Conservation (phyloP, 2,113 vertebrate species). For the Leuciscus idus region DNA sequence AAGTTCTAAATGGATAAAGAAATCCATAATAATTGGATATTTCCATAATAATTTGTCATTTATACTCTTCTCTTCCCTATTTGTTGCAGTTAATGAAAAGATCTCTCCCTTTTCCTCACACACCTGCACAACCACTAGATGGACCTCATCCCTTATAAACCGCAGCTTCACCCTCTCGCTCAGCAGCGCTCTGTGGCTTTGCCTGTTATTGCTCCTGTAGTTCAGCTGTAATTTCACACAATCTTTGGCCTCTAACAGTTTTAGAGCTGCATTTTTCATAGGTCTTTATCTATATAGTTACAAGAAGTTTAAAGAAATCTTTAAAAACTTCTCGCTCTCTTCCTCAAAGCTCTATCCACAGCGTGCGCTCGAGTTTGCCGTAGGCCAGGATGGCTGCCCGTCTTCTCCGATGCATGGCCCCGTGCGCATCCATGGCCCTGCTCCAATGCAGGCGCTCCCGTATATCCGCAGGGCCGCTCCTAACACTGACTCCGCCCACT, state of each 20-base stretch:
- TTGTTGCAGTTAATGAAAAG: not conserved
- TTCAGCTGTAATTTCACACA: not conserved
- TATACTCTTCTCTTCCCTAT: not conserved
- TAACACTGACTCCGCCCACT: constrained; percentile 68
- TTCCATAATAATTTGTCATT: not conserved
- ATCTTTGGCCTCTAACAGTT: not conserved
- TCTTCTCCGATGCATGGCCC: constrained; percentile 76
- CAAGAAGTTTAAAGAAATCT: not conserved
- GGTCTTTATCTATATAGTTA: constrained; percentile 1
- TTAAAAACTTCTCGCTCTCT: constrained; percentile 66
- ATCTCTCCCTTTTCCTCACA: not conserved
- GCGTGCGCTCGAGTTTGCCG: constrained; percentile 62
- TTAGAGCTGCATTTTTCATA: not conserved
- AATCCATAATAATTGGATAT: not conserved
- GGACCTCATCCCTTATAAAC: constrained; percentile 68
- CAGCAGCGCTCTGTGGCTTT: not conserved
- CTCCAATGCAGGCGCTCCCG: constrained; percentile 75
- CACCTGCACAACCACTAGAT: constrained; percentile 73
- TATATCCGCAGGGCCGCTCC: constrained; percentile 69
- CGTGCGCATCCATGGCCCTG: constrained; percentile 59
- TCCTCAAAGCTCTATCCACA: constrained; percentile 51
- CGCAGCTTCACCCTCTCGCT: constrained; percentile 37
- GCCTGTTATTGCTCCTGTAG: not conserved
- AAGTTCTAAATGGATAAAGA: not conserved
- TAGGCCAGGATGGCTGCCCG: constrained; percentile 63